Percentiles rank a stretch among this genome's conserved stretches.
phyloP scores from a whole-genome alignment of 1,140 invertebrate genomes.

The Ceratina australensis region DNA sequence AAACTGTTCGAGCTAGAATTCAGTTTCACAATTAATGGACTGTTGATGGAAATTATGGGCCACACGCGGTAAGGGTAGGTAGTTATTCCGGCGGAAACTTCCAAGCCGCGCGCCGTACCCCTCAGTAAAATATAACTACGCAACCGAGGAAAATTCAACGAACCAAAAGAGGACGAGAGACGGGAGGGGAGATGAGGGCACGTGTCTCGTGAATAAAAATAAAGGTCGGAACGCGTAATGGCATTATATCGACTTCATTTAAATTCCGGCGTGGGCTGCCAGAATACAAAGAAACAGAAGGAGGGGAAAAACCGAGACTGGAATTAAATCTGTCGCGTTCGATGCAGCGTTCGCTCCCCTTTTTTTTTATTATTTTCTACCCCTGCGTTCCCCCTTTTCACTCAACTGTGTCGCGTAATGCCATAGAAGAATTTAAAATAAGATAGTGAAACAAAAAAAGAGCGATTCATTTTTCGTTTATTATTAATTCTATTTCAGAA shows the following conservation, averaged over 20 bases:
- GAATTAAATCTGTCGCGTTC: constrained; percentile 54
- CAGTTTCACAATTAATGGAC: background rate
- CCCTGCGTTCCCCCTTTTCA: background rate
- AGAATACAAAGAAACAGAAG: constrained; percentile 32
- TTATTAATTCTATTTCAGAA: too few relatives aligned
- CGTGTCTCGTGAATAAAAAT: constrained; percentile 41
- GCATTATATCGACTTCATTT: constrained; percentile 59
- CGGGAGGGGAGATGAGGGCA: background rate
- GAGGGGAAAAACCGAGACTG: background rate
- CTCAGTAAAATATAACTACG: constrained; percentile 5
- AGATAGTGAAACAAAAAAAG: too few relatives aligned
- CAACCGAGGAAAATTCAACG: background rate
- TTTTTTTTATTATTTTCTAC: background rate
- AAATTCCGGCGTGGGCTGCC: constrained; percentile 41
- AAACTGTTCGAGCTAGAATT: constrained; percentile 2
- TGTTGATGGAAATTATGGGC: background rate
- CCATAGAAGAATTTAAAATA: background rate
- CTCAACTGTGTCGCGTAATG: background rate
- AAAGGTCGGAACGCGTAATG: constrained; percentile 46
- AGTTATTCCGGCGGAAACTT: constrained; percentile 11
- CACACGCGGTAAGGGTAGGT: too few relatives aligned
- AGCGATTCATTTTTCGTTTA: too few relatives aligned
- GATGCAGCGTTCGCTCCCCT: constrained; percentile 7
- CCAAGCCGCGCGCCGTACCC: too few relatives aligned
- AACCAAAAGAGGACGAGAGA: background rate